Conservation (phyloP, 1,140 invertebrate genomes). For the Neodiprion fabricii region DNA sequence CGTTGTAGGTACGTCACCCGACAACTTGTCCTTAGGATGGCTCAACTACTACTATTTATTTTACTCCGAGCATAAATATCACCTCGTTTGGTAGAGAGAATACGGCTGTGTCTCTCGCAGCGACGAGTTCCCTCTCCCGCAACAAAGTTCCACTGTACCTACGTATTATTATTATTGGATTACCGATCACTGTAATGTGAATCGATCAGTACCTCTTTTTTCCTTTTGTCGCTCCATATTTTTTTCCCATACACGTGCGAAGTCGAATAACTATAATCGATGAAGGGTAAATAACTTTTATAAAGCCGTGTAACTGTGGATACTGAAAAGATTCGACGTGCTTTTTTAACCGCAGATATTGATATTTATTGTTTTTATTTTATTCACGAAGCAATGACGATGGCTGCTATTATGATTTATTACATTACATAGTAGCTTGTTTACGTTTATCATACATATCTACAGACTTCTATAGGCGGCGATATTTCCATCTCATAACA, state of each 20-base stretch:
- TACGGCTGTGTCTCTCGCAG: neutral
- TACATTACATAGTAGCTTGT: slow-evolving; percentile 35
- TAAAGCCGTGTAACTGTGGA: neutral
- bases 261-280: too few relatives aligned
- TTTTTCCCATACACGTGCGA: too few relatives aligned
- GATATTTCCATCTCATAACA: too few relatives aligned
- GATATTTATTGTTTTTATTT: slow-evolving; percentile 9
- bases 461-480: slow-evolving; percentile 40
- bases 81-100: slow-evolving; percentile 10
- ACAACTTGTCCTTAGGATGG: slow-evolving; percentile 16
- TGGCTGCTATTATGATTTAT: slow-evolving; percentile 24
- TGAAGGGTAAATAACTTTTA: too few relatives aligned
- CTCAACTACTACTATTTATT: slow-evolving; percentile 6
- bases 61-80: slow-evolving; percentile 9
- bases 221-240: too few relatives aligned
- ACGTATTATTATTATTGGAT: too few relatives aligned
- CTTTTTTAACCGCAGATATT: slow-evolving; percentile 18
- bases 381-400: neutral
- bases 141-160: too few relatives aligned
- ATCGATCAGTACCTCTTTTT: too few relatives aligned
- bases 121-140: too few relatives aligned
- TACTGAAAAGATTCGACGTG: slow-evolving; percentile 12
- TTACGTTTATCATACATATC: slow-evolving; percentile 53
- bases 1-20: neutral
- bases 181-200: too few relatives aligned